These are phyloP conservation scores for Parasteatoda tepidariorum DNA, from an alignment of 1,140 invertebrate species.

Conservation along the genomic window DNA sequence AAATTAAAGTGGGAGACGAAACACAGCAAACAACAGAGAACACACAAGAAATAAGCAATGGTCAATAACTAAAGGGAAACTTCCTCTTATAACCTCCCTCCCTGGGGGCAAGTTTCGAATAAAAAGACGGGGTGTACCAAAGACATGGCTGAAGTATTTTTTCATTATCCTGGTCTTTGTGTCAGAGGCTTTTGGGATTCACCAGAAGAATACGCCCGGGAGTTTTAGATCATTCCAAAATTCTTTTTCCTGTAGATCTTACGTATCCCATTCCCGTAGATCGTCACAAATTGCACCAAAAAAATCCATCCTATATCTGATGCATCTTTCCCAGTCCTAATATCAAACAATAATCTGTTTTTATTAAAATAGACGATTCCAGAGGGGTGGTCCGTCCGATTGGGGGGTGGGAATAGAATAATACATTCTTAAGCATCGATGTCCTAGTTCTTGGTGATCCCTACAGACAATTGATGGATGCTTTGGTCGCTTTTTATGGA, in stretches of 20 bases:
- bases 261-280: not conserved
- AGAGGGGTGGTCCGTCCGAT: not conserved
- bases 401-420: not conserved
- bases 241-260: not conserved
- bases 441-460: not conserved
- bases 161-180: constrained; percentile 23
- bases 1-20: not conserved
- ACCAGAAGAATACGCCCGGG: not conserved
- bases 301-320: not conserved
- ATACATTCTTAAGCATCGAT: not conserved
- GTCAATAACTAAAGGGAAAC: not conserved
- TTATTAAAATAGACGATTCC: not conserved
- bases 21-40: not conserved
- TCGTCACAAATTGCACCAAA: not conserved
- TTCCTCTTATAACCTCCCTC: not conserved
- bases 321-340: not conserved
- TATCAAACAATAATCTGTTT: not conserved
- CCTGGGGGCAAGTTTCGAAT: constrained; percentile 3
- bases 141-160: constrained; percentile 14
- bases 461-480: not conserved
- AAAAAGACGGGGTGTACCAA: not conserved
- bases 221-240: not conserved
- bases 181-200: not conserved
- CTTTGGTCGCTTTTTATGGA: not conserved
- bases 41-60: not conserved